phyloP scores from a whole-genome alignment of 2,888 invertebrate species.

The Orthosia incerta region DNA sequence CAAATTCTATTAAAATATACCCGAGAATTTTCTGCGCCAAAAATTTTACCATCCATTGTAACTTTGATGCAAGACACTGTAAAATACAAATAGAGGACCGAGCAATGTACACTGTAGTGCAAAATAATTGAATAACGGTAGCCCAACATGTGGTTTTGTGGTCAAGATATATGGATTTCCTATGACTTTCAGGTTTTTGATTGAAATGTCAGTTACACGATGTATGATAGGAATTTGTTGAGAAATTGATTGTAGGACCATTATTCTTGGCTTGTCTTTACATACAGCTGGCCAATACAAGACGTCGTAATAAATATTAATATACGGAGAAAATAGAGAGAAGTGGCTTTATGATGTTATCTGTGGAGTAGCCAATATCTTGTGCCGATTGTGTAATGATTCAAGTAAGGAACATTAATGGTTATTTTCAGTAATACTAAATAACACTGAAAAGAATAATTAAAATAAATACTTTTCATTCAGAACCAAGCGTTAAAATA shows the following conservation, averaged over 20 bases:
- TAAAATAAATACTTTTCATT: too few relatives aligned
- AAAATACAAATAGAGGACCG: slow-evolving; percentile 20
- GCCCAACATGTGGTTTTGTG: slow-evolving; percentile 70
- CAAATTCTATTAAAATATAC: slow-evolving; percentile 78
- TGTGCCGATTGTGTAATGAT: slow-evolving; percentile 8
- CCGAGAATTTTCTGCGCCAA: slow-evolving; percentile 42
- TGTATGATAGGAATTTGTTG: slow-evolving; percentile 60
- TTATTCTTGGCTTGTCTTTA: slow-evolving; percentile 59
- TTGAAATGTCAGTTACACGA: slow-evolving; percentile 81
- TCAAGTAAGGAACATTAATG: neutral
- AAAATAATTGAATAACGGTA: slow-evolving; percentile 63
- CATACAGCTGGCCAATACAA: slow-evolving; percentile 42
- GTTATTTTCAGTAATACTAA: neutral
- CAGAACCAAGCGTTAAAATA: too few relatives aligned
- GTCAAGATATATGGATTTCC: slow-evolving; percentile 80
- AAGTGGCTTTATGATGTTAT: slow-evolving; percentile 25
- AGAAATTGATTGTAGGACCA: slow-evolving; percentile 62
- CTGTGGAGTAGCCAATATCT: neutral
- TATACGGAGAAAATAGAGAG: slow-evolving; percentile 12
- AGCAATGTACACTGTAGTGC: slow-evolving; percentile 49
- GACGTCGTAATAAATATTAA: slow-evolving; percentile 43
- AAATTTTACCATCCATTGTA: slow-evolving; percentile 66
- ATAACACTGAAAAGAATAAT: neutral
- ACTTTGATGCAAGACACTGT: slow-evolving; percentile 17
- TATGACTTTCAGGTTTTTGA: slow-evolving; percentile 84